Conservation (phyloP, 2,888 invertebrate species). For the Pecten maximus region DNA sequence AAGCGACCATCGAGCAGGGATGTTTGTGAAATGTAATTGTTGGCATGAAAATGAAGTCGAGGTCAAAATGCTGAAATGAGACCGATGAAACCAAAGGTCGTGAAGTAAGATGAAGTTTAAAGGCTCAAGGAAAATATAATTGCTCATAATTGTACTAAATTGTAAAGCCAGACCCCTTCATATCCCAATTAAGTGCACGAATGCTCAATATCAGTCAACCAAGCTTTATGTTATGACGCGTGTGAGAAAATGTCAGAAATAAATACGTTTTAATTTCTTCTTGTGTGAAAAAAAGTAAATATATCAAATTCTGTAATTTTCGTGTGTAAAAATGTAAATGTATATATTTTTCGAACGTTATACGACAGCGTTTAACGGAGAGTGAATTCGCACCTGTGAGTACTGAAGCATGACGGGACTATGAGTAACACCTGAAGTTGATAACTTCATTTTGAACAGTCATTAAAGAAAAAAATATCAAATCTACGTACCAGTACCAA, state of each 20-base stretch:
- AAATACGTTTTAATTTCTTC: neutral
- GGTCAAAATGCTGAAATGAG: too few species aligned
- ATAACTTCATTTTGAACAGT: neutral
- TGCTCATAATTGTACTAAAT: too few species aligned
- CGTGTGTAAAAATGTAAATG: neutral
- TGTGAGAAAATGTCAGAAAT: neutral
- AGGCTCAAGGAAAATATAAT: neutral
- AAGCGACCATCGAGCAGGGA: too few species aligned
- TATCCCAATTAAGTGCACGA: neutral
- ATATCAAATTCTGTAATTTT: neutral
- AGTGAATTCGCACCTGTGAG: neutral
- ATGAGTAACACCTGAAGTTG: neutral
- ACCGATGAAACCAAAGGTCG: too few species aligned
- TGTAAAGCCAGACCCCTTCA: neutral
- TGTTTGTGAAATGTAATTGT: too few species aligned
- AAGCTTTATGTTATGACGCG: neutral
- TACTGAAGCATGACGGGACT: neutral
- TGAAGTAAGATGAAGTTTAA: too few species aligned
- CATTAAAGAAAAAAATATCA: neutral
- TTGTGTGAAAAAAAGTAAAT: neutral
- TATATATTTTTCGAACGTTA: neutral
- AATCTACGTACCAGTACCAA: neutral
- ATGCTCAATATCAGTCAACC: neutral
- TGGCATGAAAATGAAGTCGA: too few species aligned
- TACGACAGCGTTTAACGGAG: neutral